phyloP scores from a whole-genome alignment of 2,888 invertebrate species.

The Tricholauxania praeusta region DNA sequence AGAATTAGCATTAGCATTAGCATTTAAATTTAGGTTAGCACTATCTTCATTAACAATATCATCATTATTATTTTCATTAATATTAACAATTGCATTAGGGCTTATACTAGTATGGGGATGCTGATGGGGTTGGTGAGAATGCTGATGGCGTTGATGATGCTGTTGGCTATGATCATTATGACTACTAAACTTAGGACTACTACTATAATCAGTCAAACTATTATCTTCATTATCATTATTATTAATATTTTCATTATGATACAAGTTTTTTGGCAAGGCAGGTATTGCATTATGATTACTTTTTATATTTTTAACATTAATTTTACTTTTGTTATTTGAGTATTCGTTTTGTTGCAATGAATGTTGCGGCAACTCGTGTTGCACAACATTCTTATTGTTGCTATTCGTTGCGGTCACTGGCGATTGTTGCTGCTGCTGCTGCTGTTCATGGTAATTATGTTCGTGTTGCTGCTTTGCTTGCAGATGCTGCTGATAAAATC shows the following conservation, averaged over 20 bases:
- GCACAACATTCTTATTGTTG: constrained; percentile 33
- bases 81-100: constrained; percentile 33
- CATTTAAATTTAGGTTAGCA: constrained; percentile 18
- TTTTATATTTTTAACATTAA: constrained; percentile 42
- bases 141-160: constrained; percentile 22
- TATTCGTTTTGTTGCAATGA: constrained; percentile 59
- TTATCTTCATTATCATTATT: constrained; percentile 44
- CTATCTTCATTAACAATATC: constrained; percentile 16
- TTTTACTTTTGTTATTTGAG: constrained; percentile 58
- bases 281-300: constrained; percentile 62
- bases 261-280: constrained; percentile 68
- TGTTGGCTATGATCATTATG: constrained; percentile 51
- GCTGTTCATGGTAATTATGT: constrained; percentile 20
- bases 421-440: constrained; percentile 21
- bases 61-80: constrained; percentile 46
- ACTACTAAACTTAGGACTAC: constrained; percentile 61
- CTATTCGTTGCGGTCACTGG: constrained; percentile 40
- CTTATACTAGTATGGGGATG: constrained; percentile 15
- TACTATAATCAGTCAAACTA: constrained; percentile 64
- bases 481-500: constrained; percentile 32
- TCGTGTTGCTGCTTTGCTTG: constrained; percentile 23
- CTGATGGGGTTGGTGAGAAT: too few relatives aligned
- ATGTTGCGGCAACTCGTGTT: constrained; percentile 35
- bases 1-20: constrained; percentile 13
- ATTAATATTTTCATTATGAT: constrained; percentile 49